Percentiles rank a stretch among this genome's conserved stretches.
phyloP scores from a whole-genome alignment of 2,113 vertebrate genomes.

The Tinamus guttatus region DNA sequence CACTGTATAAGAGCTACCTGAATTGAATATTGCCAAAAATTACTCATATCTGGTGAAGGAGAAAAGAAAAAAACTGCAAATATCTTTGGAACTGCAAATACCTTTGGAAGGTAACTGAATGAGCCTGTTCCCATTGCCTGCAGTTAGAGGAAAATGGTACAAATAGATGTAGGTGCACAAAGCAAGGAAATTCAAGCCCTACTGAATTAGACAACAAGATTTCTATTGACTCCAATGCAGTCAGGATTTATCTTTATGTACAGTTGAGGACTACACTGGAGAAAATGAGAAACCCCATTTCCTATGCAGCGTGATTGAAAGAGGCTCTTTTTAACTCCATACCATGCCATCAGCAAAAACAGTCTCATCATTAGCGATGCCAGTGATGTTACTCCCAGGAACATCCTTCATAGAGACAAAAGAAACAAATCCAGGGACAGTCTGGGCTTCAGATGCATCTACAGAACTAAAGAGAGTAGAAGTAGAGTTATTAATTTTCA shows the following conservation, averaged over 20 bases:
- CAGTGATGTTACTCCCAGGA: constrained; percentile 88
- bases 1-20: not conserved
- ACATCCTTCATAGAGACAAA: constrained; percentile 88
- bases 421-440: constrained; percentile 84
- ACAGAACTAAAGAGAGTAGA: constrained; percentile 80
- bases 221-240: not conserved
- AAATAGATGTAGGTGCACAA: not conserved
- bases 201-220: not conserved
- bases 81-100: not conserved
- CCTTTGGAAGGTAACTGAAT: not conserved
- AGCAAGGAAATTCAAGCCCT: not conserved
- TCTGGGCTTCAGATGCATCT: constrained; percentile 81
- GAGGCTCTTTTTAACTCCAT: constrained; percentile 7
- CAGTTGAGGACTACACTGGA: not conserved
- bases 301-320: not conserved
- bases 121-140: not conserved
- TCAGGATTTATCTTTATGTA: not conserved
- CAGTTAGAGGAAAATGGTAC: not conserved
- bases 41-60: not conserved
- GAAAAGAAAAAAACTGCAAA: not conserved
- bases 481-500: not conserved
- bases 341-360: constrained; percentile 87
- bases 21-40: not conserved
- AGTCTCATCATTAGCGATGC: constrained; percentile 84
- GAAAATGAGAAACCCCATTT: not conserved